Conservation (phyloP, 2,888 invertebrate genomes). For the Desoria tigrina region DNA sequence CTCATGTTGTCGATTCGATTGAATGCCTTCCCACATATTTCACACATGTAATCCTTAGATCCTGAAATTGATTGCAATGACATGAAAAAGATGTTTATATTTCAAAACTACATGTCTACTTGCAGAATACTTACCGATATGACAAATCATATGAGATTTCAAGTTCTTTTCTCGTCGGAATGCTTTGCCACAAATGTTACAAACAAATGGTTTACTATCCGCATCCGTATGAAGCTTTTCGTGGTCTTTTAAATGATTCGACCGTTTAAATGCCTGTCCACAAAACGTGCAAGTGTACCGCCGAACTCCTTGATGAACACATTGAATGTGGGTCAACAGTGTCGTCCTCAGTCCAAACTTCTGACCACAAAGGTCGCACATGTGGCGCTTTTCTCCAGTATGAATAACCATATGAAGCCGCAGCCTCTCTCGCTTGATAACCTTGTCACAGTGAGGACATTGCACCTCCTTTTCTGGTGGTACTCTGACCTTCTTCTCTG, state of each 20-base stretch:
- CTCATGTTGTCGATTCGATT: slow-evolving; percentile 15
- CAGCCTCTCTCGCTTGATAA: slow-evolving; percentile 16
- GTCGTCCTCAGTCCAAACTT: slow-evolving; percentile 11
- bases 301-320: slow-evolving; percentile 8
- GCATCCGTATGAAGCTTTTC: slow-evolving; percentile 16
- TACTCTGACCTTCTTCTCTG: neutral
- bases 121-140: no score
- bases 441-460: slow-evolving; percentile 12
- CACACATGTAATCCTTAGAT: slow-evolving; percentile 8
- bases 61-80: no score
- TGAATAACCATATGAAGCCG: slow-evolving; percentile 11
- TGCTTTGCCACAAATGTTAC: slow-evolving; percentile 2
- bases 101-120: no score
- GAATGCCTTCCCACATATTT: slow-evolving; percentile 13
- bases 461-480: slow-evolving; percentile 1
- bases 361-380: slow-evolving; percentile 8
- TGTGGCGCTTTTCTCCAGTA: slow-evolving; percentile 13
- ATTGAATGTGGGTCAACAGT: slow-evolving; percentile 5
- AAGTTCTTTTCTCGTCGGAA: slow-evolving; percentile 18
- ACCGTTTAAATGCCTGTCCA: slow-evolving; percentile 13
- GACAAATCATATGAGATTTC: slow-evolving; percentile 17
- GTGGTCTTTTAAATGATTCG: slow-evolving; percentile 18
- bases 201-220: slow-evolving; percentile 10
- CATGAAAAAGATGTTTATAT: no score
- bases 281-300: slow-evolving; percentile 13